A percentile compares a stretch with the other conserved stretches of the same genome.
phyloP scores from a whole-genome alignment of 2,888 invertebrate genomes.

The Aporophyla lueneburgensis region DNA sequence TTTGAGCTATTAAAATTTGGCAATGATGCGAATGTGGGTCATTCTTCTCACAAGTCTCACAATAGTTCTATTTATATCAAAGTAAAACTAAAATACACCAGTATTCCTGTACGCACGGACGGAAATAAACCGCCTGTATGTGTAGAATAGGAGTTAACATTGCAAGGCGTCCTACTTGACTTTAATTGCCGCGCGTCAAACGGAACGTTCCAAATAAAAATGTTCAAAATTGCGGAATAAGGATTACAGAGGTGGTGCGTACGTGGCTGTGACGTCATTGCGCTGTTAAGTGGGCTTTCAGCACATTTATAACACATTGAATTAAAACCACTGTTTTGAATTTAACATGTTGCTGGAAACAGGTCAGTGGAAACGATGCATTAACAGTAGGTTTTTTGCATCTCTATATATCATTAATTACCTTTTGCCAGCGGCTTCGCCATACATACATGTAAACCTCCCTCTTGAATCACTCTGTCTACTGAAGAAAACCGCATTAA shows the following conservation, averaged over 20 bases:
- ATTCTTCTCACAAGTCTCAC: constrained; percentile 75
- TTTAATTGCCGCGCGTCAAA: constrained; percentile 49
- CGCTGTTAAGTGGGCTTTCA: background rate
- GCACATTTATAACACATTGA: background rate
- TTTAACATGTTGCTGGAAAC: background rate
- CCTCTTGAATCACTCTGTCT: too few species aligned
- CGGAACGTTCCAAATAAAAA: constrained; percentile 48
- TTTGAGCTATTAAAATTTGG: constrained; percentile 77
- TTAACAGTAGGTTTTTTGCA: background rate
- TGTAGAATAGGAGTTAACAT: constrained; percentile 67
- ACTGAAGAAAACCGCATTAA: too few species aligned
- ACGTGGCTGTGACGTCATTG: constrained; percentile 25
- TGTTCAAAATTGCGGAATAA: constrained; percentile 32
- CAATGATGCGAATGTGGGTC: constrained; percentile 83
- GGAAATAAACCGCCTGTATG: constrained; percentile 81
- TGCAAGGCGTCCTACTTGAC: constrained; percentile 54
- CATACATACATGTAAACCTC: too few species aligned
- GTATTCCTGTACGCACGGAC: constrained; percentile 87
- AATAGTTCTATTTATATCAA: constrained; percentile 88
- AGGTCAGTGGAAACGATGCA: background rate
- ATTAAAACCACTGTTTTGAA: background rate
- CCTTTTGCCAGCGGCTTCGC: too few species aligned
- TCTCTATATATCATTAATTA: background rate
- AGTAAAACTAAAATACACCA: constrained; percentile 84
- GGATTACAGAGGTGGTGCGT: constrained; percentile 17